A percentile compares a stretch with the other conserved stretches of the same genome.
phyloP scores from a whole-genome alignment of 2,113 vertebrate genomes.

The Atractosteus spatula region DNA sequence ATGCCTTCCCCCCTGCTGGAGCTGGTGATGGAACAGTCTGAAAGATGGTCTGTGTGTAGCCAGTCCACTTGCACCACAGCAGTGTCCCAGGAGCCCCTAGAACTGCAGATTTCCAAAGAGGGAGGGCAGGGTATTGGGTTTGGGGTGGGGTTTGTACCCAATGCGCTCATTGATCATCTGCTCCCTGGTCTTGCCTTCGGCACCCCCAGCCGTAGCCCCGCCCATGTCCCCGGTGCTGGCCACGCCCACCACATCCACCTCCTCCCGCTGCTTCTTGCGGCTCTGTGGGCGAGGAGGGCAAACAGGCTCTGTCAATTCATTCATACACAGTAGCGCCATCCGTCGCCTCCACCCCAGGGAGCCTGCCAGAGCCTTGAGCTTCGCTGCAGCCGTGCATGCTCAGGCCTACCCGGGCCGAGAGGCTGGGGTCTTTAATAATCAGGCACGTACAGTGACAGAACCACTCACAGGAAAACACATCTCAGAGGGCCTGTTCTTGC shows the following conservation, averaged over 20 bases:
- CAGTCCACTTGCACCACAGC: background rate
- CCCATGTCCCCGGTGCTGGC: constrained; percentile 69
- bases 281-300: constrained; percentile 57
- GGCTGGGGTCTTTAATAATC: no score
- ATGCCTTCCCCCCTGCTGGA: no score
- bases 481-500: no score
- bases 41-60: no score
- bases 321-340: no score
- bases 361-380: no score
- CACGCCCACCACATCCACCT: constrained; percentile 69
- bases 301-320: background rate
- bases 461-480: no score
- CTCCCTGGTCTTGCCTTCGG: constrained; percentile 74
- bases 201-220: constrained; percentile 60
- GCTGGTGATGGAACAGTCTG: no score
- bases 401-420: no score
- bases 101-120: constrained; percentile 87
- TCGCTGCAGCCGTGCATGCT: no score
- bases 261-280: constrained; percentile 86
- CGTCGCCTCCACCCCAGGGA: no score
- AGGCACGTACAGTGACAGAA: no score
- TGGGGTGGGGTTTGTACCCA: constrained; percentile 91
- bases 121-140: constrained; percentile 78
- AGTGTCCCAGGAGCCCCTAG: constrained; percentile 31
- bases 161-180: constrained; percentile 91